Percentiles rank a stretch among this genome's conserved stretches.
These are phyloP conservation scores for Balanococcus diminutus DNA, from an alignment of 2,888 invertebrate genomes.

Conservation along the genomic window DNA sequence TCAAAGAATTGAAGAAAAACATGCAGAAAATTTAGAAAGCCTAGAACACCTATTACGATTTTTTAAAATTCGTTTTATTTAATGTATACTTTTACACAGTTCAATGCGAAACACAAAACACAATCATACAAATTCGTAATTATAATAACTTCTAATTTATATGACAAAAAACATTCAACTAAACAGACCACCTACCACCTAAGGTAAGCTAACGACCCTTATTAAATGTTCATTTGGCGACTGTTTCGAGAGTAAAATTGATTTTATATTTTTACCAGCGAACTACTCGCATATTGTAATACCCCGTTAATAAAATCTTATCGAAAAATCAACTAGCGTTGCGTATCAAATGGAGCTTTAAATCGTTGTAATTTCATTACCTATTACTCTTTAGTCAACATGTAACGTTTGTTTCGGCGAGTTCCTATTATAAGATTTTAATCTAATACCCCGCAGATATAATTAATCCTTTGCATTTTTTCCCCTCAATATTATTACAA, in stretches of 20 bases:
- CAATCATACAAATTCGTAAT: too few species aligned
- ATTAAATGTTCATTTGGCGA: constrained; percentile 24
- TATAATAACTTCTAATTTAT: constrained; percentile 3
- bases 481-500: neutral
- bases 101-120: neutral
- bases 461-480: constrained; percentile 2
- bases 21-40: too few species aligned
- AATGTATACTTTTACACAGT: neutral
- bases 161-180: neutral
- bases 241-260: neutral
- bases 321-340: neutral
- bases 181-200: neutral
- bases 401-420: constrained; percentile 33
- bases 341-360: constrained; percentile 13
- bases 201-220: neutral
- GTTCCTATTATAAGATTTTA: constrained; percentile 4
- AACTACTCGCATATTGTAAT: neutral
- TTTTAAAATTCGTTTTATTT: too few species aligned
- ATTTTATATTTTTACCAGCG: constrained; percentile 1
- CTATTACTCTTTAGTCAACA: constrained; percentile 22
- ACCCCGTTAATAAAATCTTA: constrained; percentile 9
- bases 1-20: too few species aligned
- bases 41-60: too few species aligned
- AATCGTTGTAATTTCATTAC: constrained; percentile 41
- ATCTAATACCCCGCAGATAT: constrained; percentile 29